Evolutionary conservation across 2,797 vertebrate genomes (phyloP).

Genomic region (Neosalanx taihuensis): DNA sequence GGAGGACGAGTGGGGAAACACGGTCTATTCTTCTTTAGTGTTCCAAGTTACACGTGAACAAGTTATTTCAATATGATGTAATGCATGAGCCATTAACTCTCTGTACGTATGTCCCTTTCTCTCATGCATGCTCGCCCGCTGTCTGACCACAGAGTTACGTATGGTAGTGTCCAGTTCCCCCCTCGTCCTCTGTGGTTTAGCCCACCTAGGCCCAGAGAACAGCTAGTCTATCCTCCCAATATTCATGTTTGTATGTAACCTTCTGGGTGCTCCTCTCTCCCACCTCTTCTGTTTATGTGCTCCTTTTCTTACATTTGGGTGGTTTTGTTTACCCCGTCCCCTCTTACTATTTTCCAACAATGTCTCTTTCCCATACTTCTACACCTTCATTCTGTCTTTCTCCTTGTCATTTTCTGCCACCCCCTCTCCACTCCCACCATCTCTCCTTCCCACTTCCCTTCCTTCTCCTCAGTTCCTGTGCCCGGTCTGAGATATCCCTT

Average conservation of each 20-base stretch:
- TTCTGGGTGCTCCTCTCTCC: constrained; percentile 2
- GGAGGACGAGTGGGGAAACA: background rate
- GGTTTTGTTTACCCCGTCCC: background rate
- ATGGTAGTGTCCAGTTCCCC: constrained; percentile 71
- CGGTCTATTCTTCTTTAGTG: too few species aligned
- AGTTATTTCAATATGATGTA: constrained; percentile 15
- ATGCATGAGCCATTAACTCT: constrained; percentile 56
- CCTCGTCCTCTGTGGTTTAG: constrained; percentile 67
- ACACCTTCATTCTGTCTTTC: background rate
- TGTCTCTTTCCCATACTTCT: background rate
- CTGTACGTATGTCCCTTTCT: constrained; percentile 57
- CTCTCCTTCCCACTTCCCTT: constrained; percentile 9
- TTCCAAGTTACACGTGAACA: too few species aligned
- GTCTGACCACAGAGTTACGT: constrained; percentile 69
- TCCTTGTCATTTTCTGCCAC: background rate
- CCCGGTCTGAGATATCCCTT: constrained; percentile 94
- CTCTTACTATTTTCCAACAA: background rate
- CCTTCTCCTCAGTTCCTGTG: constrained; percentile 81
- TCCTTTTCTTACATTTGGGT: background rate
- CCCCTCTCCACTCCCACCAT: constrained; percentile 5
- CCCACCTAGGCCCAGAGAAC: constrained; percentile 50
- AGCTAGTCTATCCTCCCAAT: constrained; percentile 37
- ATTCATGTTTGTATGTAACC: constrained; percentile 40
- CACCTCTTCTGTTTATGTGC: background rate
- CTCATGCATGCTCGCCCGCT: constrained; percentile 65